Conservation (phyloP, 2,797 vertebrate genomes). For the Rallus crepitans region DNA sequence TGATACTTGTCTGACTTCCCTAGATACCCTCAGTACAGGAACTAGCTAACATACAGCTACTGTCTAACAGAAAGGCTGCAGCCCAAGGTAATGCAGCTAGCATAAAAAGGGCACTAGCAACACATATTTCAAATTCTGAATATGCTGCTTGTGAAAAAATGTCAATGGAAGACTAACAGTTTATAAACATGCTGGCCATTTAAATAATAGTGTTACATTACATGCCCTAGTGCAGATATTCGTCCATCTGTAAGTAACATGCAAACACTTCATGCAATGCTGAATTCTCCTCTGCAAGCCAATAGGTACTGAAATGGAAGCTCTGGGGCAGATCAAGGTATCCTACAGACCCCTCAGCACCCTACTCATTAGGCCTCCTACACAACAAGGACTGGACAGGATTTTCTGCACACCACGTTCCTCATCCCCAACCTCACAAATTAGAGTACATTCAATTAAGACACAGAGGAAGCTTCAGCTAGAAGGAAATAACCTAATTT, state of each 20-base stretch:
- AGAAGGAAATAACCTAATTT: constrained; percentile 2
- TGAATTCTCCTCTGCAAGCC: background rate
- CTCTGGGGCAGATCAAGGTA: background rate
- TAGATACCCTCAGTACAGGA: background rate
- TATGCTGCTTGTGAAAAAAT: background rate
- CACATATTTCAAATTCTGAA: background rate
- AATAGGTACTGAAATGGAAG: background rate
- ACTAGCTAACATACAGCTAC: background rate
- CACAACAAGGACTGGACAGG: background rate
- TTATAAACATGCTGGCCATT: background rate
- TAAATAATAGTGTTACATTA: background rate
- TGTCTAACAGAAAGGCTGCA: background rate
- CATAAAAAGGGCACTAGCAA: background rate
- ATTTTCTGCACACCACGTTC: background rate
- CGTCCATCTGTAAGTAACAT: background rate
- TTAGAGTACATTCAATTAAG: constrained; percentile 7
- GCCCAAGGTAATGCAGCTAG: background rate
- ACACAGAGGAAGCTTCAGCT: background rate
- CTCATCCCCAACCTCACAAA: background rate
- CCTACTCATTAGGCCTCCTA: background rate
- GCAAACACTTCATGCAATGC: background rate
- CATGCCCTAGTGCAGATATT: background rate
- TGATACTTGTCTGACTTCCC: background rate
- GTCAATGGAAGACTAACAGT: background rate
- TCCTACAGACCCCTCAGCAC: background rate